Base-by-base conservation (phyloP, 2,113 vertebrate genomes). In the Cinclus cinclus region DNA sequence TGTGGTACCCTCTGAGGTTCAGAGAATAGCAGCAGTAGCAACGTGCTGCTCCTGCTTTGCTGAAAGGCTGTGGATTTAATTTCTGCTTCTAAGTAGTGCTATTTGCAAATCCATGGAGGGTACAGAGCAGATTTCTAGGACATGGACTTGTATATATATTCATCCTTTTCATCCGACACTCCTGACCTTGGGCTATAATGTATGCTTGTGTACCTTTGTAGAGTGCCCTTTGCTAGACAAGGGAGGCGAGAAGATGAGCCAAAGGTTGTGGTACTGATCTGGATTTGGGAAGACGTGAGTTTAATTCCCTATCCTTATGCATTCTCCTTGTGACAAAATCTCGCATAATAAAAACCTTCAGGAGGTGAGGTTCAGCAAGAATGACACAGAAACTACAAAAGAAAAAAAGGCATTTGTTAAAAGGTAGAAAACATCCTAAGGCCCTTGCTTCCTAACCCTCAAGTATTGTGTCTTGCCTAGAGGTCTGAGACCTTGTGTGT, bases 71-170 rank as follows among this genome's bases (percentile, higher is more conserved):
- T 58, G 82, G 71, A 9, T 95, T 95, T 91, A 85, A 95, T 91
- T 93, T 76, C 90, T 86, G 71, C 82, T 97, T 74, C 89, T 84
- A 60, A 65, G 94, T 1, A 63, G 69, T 28, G 73, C 91, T 95
- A 70, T 94, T 95, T 94, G 91, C 94, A 95, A 96, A 92, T 87
- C 95, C 92, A 0, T 13, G 50, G 92, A 92, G 91, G 73, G 33
- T 71, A 83, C 35, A 41, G 91, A 95, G 78, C 74, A 60, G 84
- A 37, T 94, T 94, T 91, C 93, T 77, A 77, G 91, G 94, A 74
- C 92, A 8, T 17, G 65, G 58, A 9, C 53, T 76, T 68, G 81
- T 94, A 67, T 84, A 67, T 84, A 20, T 92, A 87, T 95, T 92
- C 87, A 87, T 94, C 42, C 59, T 90, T 93, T 94, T 91, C 74